Percentiles rank a stretch among this genome's conserved stretches.
Conservation (phyloP, 2,888 invertebrate genomes). For the Luperina testacea region DNA sequence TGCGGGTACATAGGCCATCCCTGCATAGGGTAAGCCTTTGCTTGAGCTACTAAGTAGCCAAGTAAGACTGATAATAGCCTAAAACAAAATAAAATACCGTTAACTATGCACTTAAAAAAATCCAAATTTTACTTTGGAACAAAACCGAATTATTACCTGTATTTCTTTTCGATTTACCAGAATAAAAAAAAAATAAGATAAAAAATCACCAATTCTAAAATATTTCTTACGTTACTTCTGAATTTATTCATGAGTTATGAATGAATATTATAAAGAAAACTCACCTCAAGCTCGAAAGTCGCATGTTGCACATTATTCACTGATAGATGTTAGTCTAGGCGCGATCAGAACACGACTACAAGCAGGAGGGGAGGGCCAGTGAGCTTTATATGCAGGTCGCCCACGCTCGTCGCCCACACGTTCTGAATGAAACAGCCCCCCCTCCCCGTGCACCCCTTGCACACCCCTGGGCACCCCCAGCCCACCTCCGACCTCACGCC, state of each 20-base stretch:
- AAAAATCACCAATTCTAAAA: neutral
- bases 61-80: conserved; percentile 84
- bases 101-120: neutral
- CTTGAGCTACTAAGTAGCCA: conserved; percentile 87
- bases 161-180: neutral
- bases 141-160: neutral
- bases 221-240: neutral
- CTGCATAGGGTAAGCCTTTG: conserved; percentile 84
- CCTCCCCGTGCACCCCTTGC: conserved; percentile 64
- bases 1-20: conserved; percentile 88
- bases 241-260: conserved; percentile 17
- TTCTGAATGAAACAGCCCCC: conserved; percentile 91
- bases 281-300: conserved; percentile 82
- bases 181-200: neutral
- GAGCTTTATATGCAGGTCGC: conserved; percentile 87
- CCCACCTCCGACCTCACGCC: conserved; percentile 62
- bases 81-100: conserved; percentile 70
- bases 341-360: conserved; percentile 82
- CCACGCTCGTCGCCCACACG: conserved; percentile 91
- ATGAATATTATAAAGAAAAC: conserved; percentile 57
- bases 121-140: neutral
- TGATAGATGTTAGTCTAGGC: conserved; percentile 73
- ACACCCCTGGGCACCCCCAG: conserved; percentile 37
- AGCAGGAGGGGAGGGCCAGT: conserved; percentile 80
- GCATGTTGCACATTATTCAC: conserved; percentile 83